Percentiles rank a stretch among this genome's conserved stretches.
Evolutionary conservation across 2,888 invertebrate genomes (phyloP).

Genomic region (Eugnorisma glareosa): DNA sequence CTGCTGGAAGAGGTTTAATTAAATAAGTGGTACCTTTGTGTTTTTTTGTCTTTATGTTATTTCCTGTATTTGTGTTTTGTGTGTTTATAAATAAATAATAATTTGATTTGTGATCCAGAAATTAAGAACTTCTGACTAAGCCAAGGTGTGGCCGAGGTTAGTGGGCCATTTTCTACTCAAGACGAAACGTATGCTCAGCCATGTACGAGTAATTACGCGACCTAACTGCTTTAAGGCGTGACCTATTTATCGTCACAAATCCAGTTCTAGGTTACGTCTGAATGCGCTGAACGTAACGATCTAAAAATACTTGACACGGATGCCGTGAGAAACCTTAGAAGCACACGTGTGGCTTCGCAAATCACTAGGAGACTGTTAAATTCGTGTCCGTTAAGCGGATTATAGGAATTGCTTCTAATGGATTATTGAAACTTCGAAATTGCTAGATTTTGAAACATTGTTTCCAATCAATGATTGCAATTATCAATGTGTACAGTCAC

Average conservation of each 20-base stretch:
- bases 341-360: conserved; percentile 63
- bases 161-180: background rate
- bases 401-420: conserved; percentile 22
- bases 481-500: background rate
- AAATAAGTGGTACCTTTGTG: background rate
- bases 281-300: conserved; percentile 30
- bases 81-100: background rate
- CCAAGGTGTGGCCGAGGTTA: background rate
- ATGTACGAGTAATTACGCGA: conserved; percentile 12
- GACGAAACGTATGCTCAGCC: background rate
- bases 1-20: background rate
- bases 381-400: conserved; percentile 45
- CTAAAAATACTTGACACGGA: conserved; percentile 55
- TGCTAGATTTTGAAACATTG: background rate
- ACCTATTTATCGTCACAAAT: conserved; percentile 43
- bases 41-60: background rate
- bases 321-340: conserved; percentile 55
- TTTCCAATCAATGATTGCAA: background rate
- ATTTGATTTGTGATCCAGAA: background rate
- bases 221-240: conserved; percentile 24
- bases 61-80: background rate
- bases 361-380: conserved; percentile 48
- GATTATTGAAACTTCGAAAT: conserved; percentile 17
- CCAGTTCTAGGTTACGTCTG: conserved; percentile 43
- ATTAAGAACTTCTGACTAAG: background rate